Evolutionary conservation across 2,888 invertebrate genomes (phyloP), one percentile per base, ranked within the genome.

Genomic region (Pammene fasciana): DNA sequence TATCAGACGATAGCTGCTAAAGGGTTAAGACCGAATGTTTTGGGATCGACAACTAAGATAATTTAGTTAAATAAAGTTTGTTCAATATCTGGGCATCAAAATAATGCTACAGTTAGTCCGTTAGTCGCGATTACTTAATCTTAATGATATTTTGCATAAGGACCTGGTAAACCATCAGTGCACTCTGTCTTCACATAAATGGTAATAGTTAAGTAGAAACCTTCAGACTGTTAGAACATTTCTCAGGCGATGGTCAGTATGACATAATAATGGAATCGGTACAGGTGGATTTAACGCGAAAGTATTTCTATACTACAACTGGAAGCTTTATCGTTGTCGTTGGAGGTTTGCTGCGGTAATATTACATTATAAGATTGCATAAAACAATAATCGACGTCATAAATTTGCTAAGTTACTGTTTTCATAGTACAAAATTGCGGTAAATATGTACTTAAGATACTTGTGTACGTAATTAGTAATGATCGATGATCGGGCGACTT

Each of bases 111-210:
- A n/a, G n/a, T n/a, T n/a, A n/a, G n/a, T n/a, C n/a, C n/a, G n/a
- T n/a, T n/a, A n/a, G 38, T 38, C 9, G 26, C 13, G 36, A 59
- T 70, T 70, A 60, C 54, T 41, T n/a, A 65, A 70, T 64, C 65
- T 59, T 59, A 65, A 65, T 70, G 65, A 59, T 54, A 70, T 48
- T 70, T 70, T 70, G 70, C 70, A 70, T 65, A 65, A 70, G 70
- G 65, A 60, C 60, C 62, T 13, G 34, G 46, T 64, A 64, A 16
- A 62, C 56, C 43, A 56, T 34, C 14, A 16, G 50, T 26, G 45
- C 5, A 36, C 45, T 43, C 13, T 36, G 9, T 13, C 16, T 13
- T 38, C 7, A 38, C 34, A 16, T 8, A 18, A 50, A 61, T 18
- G 14, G 16, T 5, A 4, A 8, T n/a, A n/a, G 13, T 48, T 50